Evolutionary conservation across 2,797 vertebrate species (phyloP).

Genomic region (Rhinophrynus dorsalis): DNA sequence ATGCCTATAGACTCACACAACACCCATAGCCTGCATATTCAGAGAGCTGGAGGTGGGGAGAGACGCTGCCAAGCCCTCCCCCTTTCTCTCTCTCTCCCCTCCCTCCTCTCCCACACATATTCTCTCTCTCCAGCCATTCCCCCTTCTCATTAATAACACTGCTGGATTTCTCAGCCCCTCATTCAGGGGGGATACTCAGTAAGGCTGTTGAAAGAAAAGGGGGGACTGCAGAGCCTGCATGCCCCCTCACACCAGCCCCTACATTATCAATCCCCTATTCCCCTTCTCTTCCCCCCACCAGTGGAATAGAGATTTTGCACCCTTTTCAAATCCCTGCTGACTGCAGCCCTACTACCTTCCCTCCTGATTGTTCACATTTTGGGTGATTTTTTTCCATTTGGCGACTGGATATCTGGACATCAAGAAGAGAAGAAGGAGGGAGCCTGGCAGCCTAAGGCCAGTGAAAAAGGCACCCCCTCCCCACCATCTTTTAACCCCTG

Average conservation of each 20-base stretch:
- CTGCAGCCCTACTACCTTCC: neutral
- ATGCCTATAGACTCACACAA: too few relatives aligned
- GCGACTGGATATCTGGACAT: neutral
- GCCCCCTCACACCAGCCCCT: constrained; percentile 13
- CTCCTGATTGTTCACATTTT: neutral
- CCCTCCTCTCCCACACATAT: constrained; percentile 27
- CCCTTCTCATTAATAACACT: constrained; percentile 47
- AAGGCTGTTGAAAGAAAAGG: constrained; percentile 13
- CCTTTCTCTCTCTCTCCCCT: neutral
- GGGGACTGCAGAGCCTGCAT: constrained; percentile 26
- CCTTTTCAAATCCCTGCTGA: neutral
- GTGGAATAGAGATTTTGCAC: constrained; percentile 3
- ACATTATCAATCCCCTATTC: too few relatives aligned
- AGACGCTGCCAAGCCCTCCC: neutral
- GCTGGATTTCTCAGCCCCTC: constrained; percentile 45
- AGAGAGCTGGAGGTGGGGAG: constrained; percentile 12
- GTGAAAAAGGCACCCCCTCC: constrained; percentile 19
- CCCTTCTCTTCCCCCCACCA: neutral
- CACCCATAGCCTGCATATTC: neutral
- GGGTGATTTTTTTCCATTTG: neutral
- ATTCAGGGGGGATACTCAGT: constrained; percentile 39
- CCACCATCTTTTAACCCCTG: constrained; percentile 25
- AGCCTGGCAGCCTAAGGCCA: constrained; percentile 13
- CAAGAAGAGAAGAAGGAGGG: constrained; percentile 3
- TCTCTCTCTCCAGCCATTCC: constrained; percentile 39